A percentile compares a stretch with the other conserved stretches of the same genome.
These are phyloP conservation scores for Melanophora roralis DNA, from an alignment of 2,888 invertebrate species.

Conservation along the genomic window DNA sequence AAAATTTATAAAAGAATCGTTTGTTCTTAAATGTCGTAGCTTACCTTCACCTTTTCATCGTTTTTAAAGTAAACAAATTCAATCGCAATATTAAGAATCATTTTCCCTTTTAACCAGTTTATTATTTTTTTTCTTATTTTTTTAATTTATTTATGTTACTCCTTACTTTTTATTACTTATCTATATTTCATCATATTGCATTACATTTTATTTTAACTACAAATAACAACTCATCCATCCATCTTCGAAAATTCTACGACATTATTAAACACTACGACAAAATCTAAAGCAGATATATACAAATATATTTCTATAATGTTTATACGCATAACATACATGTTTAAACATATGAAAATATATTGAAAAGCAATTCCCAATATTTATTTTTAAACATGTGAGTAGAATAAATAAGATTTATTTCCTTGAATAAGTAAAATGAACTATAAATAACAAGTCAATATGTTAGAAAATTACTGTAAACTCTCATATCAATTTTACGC, in stretches of 20 bases:
- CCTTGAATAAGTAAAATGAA: conserved; percentile 47
- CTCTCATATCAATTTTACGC: too few species aligned
- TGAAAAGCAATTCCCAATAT: conserved; percentile 53
- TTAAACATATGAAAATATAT: neutral
- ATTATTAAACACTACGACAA: conserved; percentile 29
- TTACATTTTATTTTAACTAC: conserved; percentile 31
- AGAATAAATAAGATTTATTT: conserved; percentile 48
- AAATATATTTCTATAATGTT: too few species aligned
- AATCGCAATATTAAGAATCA: neutral
- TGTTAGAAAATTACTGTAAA: conserved; percentile 37
- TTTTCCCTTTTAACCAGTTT: neutral
- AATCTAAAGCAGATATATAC: conserved; percentile 11
- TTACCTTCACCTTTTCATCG: too few species aligned
- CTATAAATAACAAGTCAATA: conserved; percentile 43
- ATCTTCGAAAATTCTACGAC: conserved; percentile 42
- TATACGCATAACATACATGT: too few species aligned
- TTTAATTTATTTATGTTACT: neutral
- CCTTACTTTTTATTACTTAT: neutral
- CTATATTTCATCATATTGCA: neutral
- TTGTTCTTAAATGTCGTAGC: too few species aligned
- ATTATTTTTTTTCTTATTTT: neutral
- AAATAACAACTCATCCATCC: conserved; percentile 51
- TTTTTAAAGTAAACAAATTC: neutral
- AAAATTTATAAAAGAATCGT: too few species aligned
- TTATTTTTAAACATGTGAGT: conserved; percentile 30